Percentiles rank a stretch among this genome's conserved stretches.
Conservation (phyloP, 2,888 invertebrate genomes). For the Pyrochroa serraticornis region DNA sequence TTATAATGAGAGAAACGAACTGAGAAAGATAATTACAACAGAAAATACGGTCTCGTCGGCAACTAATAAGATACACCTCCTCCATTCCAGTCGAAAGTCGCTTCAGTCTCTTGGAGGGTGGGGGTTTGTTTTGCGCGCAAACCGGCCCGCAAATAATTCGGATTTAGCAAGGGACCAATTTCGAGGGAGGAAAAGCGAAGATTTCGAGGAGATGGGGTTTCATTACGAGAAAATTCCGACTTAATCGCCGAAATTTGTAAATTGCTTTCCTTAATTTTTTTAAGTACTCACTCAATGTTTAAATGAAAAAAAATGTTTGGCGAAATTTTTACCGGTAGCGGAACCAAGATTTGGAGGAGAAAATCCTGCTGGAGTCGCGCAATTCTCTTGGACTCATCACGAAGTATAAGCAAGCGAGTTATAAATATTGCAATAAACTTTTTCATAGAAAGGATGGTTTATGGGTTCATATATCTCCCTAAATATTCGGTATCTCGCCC, state of each 20-base stretch:
- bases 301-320: too few relatives aligned
- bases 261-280: too few relatives aligned
- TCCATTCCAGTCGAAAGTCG: slow-evolving; percentile 21
- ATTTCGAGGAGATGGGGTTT: slow-evolving; percentile 4
- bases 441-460: slow-evolving; percentile 46
- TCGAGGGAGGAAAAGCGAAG: background rate
- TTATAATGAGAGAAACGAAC: slow-evolving; percentile 57
- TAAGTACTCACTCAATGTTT: too few relatives aligned
- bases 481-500: slow-evolving; percentile 51
- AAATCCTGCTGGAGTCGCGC: too few relatives aligned
- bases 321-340: too few relatives aligned
- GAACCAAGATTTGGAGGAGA: too few relatives aligned
- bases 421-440: slow-evolving; percentile 51
- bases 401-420: background rate
- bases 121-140: too few relatives aligned
- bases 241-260: background rate
- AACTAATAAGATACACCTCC: slow-evolving; percentile 39
- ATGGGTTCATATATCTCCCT: slow-evolving; percentile 48
- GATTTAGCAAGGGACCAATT: background rate
- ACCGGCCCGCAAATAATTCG: slow-evolving; percentile 25
- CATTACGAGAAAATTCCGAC: background rate
- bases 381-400: too few relatives aligned
- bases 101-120: background rate
- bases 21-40: slow-evolving; percentile 56
- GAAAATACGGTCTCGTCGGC: slow-evolving; percentile 51